These are phyloP conservation scores for Onychomys torridus DNA, from an alignment of 2,797 vertebrate species.

Conservation along the genomic window DNA sequence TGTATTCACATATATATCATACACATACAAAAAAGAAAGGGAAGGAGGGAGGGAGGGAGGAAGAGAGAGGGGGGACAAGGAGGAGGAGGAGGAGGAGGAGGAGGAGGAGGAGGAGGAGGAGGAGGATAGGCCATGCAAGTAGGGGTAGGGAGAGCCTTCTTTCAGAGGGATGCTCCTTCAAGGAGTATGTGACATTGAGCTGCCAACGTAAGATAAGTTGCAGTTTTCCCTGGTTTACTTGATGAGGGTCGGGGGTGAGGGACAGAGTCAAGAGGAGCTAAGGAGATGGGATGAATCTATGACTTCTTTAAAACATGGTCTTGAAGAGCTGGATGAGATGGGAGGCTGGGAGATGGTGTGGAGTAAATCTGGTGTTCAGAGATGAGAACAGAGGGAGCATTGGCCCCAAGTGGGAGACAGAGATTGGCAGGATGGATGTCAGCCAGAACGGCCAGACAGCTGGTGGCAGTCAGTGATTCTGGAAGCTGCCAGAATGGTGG, in stretches of 20 bases:
- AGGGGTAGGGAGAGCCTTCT: background rate
- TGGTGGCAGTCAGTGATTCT: slow-evolving; percentile 15
- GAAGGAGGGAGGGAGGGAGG: background rate
- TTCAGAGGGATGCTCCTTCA: background rate
- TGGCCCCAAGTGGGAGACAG: background rate
- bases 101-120: no score
- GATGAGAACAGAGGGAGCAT: background rate
- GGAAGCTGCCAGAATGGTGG: slow-evolving; percentile 31
- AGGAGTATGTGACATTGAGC: background rate
- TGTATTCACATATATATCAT: background rate
- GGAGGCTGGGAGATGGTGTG: background rate
- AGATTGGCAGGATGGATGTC: background rate
- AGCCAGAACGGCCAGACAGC: background rate
- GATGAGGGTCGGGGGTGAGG: background rate
- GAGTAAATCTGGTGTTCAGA: background rate
- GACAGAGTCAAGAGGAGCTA: background rate
- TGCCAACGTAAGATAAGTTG: background rate
- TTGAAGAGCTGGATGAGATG: background rate
- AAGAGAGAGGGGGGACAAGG: no score
- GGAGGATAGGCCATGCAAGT: background rate
- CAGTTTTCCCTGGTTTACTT: background rate
- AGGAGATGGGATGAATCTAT: background rate
- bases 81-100: no score
- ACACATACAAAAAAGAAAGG: background rate
- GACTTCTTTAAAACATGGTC: slow-evolving; percentile 16